Evolutionary conservation across 1,140 invertebrate species (phyloP), one percentile per base, ranked within the genome.

Genomic region (Tetramorium parvispinum): DNA sequence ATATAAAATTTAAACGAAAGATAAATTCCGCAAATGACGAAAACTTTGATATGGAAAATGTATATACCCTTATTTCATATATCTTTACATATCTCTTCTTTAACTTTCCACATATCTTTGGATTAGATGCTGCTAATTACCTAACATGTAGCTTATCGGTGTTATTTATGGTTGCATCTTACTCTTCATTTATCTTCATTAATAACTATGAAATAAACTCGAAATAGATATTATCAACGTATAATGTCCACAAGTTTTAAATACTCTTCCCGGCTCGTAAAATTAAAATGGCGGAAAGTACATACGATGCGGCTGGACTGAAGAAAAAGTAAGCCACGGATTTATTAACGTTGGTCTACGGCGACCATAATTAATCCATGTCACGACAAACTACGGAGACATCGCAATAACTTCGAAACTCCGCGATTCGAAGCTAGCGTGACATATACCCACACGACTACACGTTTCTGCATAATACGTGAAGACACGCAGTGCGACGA

Each of bases 331-430:
- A 61, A 75, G 37, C 53, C 13, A 49, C 6, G 40, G 40, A 59
- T 75, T 83, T 73, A 83, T 75, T 83, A 83, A 83, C 40, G 40
- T 59, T 40, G 53, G 37, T 82, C 37, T 46, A 51, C 37, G 16
- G 51, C 49, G 16, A 13, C 53, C 53, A 73, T 73, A 75, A 83
- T 83, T 59, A 73, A 83, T 83, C 53, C 68, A 57, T 57, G 68
- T 83, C 79, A 24, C 53, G 65, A 59, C 51, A 40, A 82, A 73
- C 79, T 82, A 46, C 40, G 68, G 53, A 73, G 55, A 57, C 66
- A 24, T 83, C 43, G 53, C 53, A 49, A 75, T 83, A 83, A 43
- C 71, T 83, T 83, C 18, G 53, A 46, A 75, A 83, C 79, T 32
- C 24, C 8, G 2, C 68, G 40, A 73, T 75, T 83, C 43, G 27